Conservation (phyloP, 1,140 invertebrate genomes). For the Branchinecta lynchi region DNA sequence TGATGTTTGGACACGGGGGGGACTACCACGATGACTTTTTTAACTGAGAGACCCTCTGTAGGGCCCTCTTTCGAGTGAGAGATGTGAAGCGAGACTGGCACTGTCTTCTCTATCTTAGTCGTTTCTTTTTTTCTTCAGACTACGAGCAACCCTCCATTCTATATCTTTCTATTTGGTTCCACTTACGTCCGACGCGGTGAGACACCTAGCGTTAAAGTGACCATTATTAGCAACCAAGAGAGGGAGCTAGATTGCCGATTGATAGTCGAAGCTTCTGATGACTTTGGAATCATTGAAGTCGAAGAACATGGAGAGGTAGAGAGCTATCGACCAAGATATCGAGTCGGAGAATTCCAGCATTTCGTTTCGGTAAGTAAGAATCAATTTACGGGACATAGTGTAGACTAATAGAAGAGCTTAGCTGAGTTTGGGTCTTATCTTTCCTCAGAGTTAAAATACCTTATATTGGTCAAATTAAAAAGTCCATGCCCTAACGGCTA, state of each 20-base stretch:
- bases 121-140: constrained; percentile 25
- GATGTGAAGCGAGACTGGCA: too few relatives aligned
- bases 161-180: constrained; percentile 40
- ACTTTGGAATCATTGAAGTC: constrained; percentile 41
- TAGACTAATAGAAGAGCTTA: too few relatives aligned
- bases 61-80: too few relatives aligned
- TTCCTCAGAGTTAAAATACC: too few relatives aligned
- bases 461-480: too few relatives aligned
- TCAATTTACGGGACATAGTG: too few relatives aligned
- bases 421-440: too few relatives aligned
- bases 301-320: constrained; percentile 37
- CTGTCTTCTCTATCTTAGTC: too few relatives aligned
- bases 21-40: too few relatives aligned
- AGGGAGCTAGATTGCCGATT: constrained; percentile 30
- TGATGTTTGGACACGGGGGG: too few relatives aligned
- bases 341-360: constrained; percentile 34
- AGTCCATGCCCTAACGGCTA: too few relatives aligned
- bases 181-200: constrained; percentile 37
- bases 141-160: constrained; percentile 38
- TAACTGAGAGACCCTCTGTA: too few relatives aligned
- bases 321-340: constrained; percentile 34
- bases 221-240: constrained; percentile 39
- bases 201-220: constrained; percentile 38
- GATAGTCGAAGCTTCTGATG: constrained; percentile 30
- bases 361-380: constrained; percentile 33